Evolutionary conservation across 2,113 vertebrate species (phyloP), one percentile per base, ranked within the genome.

Genomic region (Psephotus haematonotus): DNA sequence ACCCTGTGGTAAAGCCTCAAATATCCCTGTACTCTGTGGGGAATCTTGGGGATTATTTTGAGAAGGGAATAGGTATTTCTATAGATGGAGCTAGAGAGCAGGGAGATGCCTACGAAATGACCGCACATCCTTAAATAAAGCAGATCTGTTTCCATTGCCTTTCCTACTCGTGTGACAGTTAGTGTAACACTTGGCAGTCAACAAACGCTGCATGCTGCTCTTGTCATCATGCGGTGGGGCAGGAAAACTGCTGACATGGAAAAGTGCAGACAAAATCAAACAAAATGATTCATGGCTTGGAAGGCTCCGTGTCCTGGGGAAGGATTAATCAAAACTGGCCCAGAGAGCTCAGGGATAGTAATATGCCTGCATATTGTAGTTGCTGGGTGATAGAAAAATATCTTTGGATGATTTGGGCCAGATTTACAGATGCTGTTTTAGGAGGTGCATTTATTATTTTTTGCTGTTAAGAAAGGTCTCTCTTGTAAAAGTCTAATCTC

Each of bases 221-320:
- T 94, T 95, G 96, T 97, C 92, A 89, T 95, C 96, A n/a, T 94
- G 88, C 2, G 27, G 83, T 41, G 84, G 92, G 94, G 93, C 52
- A 93, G 94, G 75, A 91, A 94, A 96, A 92, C 88, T 97, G 95
- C 96, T 96, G 96, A 96, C 95, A 96, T 94, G 94, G 86, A 94
- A 95, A 95, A 95, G 88, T 63, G 77, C 74, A 91, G 92, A 89
- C 78, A 93, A 94, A 94, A 97, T 93, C 88, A 84, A 95, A 95
- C 77, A 82, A 79, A 93, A 85, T 92, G 93, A 93, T 96, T 94
- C 93, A 97, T 87, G 50, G 63, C 86, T 97, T 95, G 96, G 93
- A 97, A 96, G 46, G 83, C 49, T 88, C 67, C 28, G 29, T 91
- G 92, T 95, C 86, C 78, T 85, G 70, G 92, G 95, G 92, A 91